phyloP scores from a whole-genome alignment of 2,888 invertebrate species.

The Thumatha senex region DNA sequence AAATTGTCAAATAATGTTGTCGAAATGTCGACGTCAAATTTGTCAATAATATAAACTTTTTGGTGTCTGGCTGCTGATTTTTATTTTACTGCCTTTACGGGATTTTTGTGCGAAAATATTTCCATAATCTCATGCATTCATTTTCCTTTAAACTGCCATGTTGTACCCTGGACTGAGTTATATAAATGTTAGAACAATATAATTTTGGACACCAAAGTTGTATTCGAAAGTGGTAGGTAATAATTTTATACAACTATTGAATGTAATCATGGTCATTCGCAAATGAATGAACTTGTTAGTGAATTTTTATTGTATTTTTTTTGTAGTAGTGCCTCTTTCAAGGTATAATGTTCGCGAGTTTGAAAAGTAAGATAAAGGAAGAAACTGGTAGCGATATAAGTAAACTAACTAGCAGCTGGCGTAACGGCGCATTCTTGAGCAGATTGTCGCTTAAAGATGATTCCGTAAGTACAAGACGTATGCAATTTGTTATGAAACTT shows the following conservation, averaged over 20 bases:
- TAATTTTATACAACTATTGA: conserved; percentile 31
- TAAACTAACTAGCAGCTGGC: conserved; percentile 76
- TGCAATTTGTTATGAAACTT: too few relatives aligned
- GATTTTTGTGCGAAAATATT: conserved; percentile 25
- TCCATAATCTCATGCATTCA: conserved; percentile 6
- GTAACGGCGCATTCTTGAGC: conserved; percentile 76
- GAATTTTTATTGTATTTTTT: conserved; percentile 22
- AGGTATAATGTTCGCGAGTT: conserved; percentile 90
- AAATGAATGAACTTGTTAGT: conserved; percentile 27
- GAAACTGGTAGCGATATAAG: conserved; percentile 93
- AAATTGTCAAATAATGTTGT: conserved; percentile 3
- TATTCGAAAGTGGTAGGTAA: conserved; percentile 35
- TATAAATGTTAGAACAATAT: conserved; percentile 2
- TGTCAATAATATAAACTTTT: neutral
- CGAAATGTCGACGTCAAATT: conserved; percentile 1
- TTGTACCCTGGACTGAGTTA: conserved; percentile 5
- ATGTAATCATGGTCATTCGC: conserved; percentile 50
- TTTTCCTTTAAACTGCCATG: conserved; percentile 19
- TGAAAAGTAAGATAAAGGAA: conserved; percentile 95
- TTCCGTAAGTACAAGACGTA: conserved; percentile 53
- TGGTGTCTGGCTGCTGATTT: conserved; percentile 3
- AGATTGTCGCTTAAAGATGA: conserved; percentile 79
- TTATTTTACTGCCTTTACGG: conserved; percentile 5
- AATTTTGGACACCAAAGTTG: conserved; percentile 11
- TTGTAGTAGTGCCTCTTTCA: conserved; percentile 30